Evolutionary conservation across 2,113 vertebrate genomes (phyloP).

Genomic region (Lagopus muta): DNA sequence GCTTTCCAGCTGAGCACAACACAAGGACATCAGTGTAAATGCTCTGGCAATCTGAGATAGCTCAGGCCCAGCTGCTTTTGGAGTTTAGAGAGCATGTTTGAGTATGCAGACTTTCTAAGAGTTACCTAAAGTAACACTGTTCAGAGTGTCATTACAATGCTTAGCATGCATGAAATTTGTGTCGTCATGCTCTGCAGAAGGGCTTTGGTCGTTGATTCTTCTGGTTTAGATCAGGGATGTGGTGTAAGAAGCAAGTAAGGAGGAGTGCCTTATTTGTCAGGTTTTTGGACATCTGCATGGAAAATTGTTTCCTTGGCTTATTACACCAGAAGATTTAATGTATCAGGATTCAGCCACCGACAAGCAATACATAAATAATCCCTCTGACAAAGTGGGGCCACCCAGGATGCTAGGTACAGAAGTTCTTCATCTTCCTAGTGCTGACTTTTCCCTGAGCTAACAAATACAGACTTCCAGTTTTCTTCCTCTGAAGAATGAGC

Average conservation of each 20-base stretch:
- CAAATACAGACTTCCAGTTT: not conserved
- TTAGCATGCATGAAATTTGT: not conserved
- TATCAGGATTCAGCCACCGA: not conserved
- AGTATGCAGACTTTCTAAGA: not conserved
- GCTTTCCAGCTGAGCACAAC: constrained; percentile 16
- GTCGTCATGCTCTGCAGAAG: not conserved
- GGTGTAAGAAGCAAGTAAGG: not conserved
- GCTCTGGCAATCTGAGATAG: not conserved
- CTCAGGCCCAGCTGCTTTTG: not conserved
- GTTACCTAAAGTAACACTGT: not conserved
- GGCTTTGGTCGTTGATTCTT: not conserved
- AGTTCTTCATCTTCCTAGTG: not conserved
- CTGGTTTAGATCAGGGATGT: not conserved
- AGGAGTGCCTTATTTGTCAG: not conserved
- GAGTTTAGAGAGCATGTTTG: constrained; percentile 15
- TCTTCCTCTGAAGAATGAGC: not conserved
- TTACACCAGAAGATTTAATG: not conserved
- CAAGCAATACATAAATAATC: not conserved
- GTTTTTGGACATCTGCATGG: not conserved
- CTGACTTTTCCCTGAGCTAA: not conserved
- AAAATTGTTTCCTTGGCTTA: rapidly evolving
- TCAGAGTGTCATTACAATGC: not conserved
- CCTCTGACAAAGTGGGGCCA: not conserved
- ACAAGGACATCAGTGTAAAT: not conserved
- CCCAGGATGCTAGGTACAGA: not conserved